Evolutionary conservation across 1,140 invertebrate genomes (phyloP), one percentile per base, ranked within the genome.

Genomic region (Armadillidium nasatum): DNA sequence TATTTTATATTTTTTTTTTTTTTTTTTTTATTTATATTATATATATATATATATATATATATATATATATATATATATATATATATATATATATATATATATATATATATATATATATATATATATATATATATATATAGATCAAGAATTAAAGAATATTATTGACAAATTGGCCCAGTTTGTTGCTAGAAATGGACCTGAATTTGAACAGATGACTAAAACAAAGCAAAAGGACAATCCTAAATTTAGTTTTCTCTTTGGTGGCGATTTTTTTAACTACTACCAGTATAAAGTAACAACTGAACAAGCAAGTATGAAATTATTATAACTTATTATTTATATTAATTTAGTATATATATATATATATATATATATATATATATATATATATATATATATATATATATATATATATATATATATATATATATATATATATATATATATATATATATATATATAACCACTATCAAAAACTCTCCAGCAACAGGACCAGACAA

Each of bases 111-210:
- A 33, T 33, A 33, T 33, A 33, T 33, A 33, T 33, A 33, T 33
- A 33, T 33, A 33, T 33, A 33, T 33, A 33, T 33, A 33, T 33
- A 33, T 33, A 33, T 33, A 33, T 33, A 33, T 33, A 96, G 95
- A 97, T 88, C 91, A 90, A 82, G 95, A 97, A 83, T 87, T 95
- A 81, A 89, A 91, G 81, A 98, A 97, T 87, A 98, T 98, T 83
- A 98, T 99, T 83, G 96, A 98, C 87, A 98, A 98, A 88, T 87
- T 98, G 82, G 97, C 97, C 1, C 93, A 97, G 84, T 99, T 98
- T 89, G 97, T 99, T 74, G 96, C 96, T 78, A 88, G 96, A 84
- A 99, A 98, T 92, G 97, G 97, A 21, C 95, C 94, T 1, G 96
- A 98, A 85, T 98, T 98, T 87, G 97, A 99, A 87, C 90, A 94